These are phyloP conservation scores for Drosophila yakuba DNA, from an alignment of 1,140 invertebrate species.

Conservation along the genomic window DNA sequence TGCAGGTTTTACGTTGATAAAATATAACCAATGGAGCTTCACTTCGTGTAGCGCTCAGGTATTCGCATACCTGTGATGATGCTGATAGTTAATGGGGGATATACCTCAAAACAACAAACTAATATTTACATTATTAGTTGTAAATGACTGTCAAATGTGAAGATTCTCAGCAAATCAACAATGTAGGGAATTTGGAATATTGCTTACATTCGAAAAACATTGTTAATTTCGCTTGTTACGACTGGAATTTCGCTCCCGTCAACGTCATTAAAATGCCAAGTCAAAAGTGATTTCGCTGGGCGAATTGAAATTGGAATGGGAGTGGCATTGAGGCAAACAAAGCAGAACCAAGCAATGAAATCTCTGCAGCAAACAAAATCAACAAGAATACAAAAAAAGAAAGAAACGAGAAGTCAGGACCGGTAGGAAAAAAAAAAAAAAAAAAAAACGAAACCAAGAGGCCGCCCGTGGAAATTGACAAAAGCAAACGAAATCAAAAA, in stretches of 20 bases:
- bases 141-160: too few species aligned
- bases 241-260: constrained; percentile 51
- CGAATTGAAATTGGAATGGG: constrained; percentile 17
- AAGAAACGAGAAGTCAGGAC: not conserved
- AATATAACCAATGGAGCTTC: too few species aligned
- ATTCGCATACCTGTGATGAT: too few species aligned
- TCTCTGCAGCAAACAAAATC: constrained; percentile 58
- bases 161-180: too few species aligned
- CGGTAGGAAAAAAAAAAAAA: constrained; percentile 4
- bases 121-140: too few species aligned
- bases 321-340: constrained; percentile 56
- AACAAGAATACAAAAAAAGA: constrained; percentile 14
- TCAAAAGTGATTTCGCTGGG: constrained; percentile 69
- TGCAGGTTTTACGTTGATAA: not conserved
- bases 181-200: too few species aligned
- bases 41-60: too few species aligned
- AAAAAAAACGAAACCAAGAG: constrained; percentile 6
- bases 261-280: constrained; percentile 74
- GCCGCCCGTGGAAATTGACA: constrained; percentile 69
- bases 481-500: constrained; percentile 77
- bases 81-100: too few species aligned
- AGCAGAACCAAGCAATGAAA: constrained; percentile 55
- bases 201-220: not conserved
- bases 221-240: constrained; percentile 38
- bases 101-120: too few species aligned